Conservation (phyloP, 2,797 vertebrate genomes). For the Acridotheres tristis region DNA sequence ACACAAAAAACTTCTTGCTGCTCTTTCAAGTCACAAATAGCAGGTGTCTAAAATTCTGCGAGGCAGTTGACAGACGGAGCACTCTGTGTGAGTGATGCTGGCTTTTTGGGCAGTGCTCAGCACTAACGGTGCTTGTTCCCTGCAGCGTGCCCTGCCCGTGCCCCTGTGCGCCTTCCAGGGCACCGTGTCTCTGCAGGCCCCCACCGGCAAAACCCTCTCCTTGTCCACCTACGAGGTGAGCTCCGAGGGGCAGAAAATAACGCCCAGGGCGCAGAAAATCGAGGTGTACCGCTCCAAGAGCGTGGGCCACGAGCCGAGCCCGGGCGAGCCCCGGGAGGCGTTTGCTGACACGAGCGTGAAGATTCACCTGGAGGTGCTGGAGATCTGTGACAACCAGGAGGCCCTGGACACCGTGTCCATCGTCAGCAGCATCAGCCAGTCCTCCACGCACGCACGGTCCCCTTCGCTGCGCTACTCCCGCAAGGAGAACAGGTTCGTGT, state of each 20-base stretch:
- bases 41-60: not conserved
- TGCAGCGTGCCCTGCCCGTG: constrained; percentile 86
- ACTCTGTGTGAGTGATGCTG: not conserved
- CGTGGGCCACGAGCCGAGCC: constrained; percentile 93
- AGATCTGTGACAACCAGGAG: constrained; percentile 95
- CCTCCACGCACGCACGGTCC: constrained; percentile 90
- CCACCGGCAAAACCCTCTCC: constrained; percentile 93
- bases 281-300: constrained; percentile 98
- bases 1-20: not conserved
- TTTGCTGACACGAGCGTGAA: constrained; percentile 91
- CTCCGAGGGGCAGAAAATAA: constrained; percentile 90
- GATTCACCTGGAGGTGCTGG: constrained; percentile 97
- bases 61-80: not conserved
- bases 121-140: not conserved
- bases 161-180: constrained; percentile 96
- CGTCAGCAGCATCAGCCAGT: constrained; percentile 97
- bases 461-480: constrained; percentile 94
- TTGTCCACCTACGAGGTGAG: constrained; percentile 97
- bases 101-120: not conserved
- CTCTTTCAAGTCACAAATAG: not conserved
- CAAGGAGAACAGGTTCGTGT: constrained; percentile 95
- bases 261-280: constrained; percentile 87
- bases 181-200: constrained; percentile 93
- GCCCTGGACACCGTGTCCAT: constrained; percentile 98
- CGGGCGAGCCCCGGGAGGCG: constrained; percentile 76